Evolutionary conservation across 2,113 vertebrate species (phyloP), one percentile per base, ranked within the genome.

Genomic region (Takifugu bimaculatus): DNA sequence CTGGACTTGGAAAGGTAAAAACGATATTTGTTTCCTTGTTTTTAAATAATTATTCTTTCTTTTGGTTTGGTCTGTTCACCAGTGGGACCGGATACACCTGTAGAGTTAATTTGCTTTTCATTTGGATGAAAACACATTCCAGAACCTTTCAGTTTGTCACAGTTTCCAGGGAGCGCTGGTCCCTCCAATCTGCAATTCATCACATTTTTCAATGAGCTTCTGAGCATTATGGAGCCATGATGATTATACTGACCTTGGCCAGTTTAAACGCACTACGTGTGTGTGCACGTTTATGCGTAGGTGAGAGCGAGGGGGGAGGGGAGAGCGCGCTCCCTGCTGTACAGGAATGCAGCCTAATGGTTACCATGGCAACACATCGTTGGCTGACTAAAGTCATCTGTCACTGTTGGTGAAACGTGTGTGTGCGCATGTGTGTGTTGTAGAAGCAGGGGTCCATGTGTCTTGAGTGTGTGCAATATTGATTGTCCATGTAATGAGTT

Each of bases 1-100:
- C 97, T 0, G 97, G 97, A 47, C 82, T 98, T 55, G 97, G 97
- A 84, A 99, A 98, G 94, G 97, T 98, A 94, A 80, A 14, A 1
- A 3, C 15, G 4, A 5, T 20, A 50, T 50, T 50, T 50, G 13
- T 50, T 20, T 49, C 7, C 15, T 49, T 3, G 4, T 4, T 4
- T 1, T 6, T 32, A 32, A 32, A 35, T 4, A 3, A 39, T 10
- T 39, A 10, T 39, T 39, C 35, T 39, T 39, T 39, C 11, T 39
- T 39, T 39, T 10, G 13, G 14, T 1, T 45, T 39, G 35, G 35
- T 39, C 9, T 39, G 4, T 39, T 11, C 35, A 11, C 35, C 35
- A 39, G 35, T 39, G 35, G 4, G 35, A 39, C 9, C 35, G 9
- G 35, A 10, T 39, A 10, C 2, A 39, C 35, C 35, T 39, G 1